phyloP scores from a whole-genome alignment of 2,888 invertebrate species.

The Blastobasis adustella region DNA sequence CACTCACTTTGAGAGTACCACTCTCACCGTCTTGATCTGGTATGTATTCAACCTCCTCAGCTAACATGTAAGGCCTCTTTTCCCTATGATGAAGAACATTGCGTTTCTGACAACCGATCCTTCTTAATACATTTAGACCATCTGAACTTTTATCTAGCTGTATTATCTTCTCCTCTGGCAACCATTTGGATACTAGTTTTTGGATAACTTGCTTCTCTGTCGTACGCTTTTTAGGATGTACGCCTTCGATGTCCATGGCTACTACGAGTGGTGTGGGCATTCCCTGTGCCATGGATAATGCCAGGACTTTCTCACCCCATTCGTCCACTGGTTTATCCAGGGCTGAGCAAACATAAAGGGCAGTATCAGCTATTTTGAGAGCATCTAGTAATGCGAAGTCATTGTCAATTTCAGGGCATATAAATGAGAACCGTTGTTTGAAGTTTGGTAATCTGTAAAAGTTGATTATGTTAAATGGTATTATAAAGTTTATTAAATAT shows the following conservation, averaged over 20 bases:
- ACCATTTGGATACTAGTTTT: conserved; percentile 78
- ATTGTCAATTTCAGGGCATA: conserved; percentile 83
- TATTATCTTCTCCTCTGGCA: conserved; percentile 89
- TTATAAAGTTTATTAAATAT: neutral
- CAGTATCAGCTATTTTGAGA: conserved; percentile 90
- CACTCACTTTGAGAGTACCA: conserved; percentile 87
- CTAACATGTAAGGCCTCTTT: conserved; percentile 87
- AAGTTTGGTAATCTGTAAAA: conserved; percentile 84
- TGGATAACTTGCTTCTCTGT: conserved; percentile 80
- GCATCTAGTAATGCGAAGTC: conserved; percentile 85
- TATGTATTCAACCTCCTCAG: conserved; percentile 84
- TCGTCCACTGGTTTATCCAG: conserved; percentile 83
- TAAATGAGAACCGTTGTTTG: conserved; percentile 90
- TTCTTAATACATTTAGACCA: conserved; percentile 78
- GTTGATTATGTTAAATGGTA: neutral
- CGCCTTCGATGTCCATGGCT: conserved; percentile 82
- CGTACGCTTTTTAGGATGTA: conserved; percentile 83
- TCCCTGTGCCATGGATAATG: conserved; percentile 86
- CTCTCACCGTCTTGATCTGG: conserved; percentile 54
- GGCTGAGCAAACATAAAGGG: conserved; percentile 86
- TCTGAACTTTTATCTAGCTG: conserved; percentile 84
- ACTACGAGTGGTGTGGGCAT: conserved; percentile 86
- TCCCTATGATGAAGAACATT: conserved; percentile 81
- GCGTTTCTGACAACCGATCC: conserved; percentile 89
- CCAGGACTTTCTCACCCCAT: conserved; percentile 86